These are phyloP conservation scores for Myanophis thanlyinensis DNA, from an alignment of 2,113 vertebrate genomes.

Conservation along the genomic window DNA sequence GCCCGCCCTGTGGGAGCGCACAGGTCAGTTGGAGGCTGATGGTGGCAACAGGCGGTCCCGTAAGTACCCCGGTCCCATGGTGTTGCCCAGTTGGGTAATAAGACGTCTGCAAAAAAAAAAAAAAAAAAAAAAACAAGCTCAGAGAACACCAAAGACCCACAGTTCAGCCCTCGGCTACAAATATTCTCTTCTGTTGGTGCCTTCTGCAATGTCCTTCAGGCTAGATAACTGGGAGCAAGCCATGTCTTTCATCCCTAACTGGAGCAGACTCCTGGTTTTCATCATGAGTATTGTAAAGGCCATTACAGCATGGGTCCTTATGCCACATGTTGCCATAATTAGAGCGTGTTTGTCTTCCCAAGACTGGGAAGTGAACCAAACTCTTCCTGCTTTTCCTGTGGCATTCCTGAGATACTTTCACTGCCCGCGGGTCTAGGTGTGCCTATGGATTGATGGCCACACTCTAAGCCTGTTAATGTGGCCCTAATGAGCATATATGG, in stretches of 20 bases:
- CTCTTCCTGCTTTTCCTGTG: background rate
- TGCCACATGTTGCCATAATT: background rate
- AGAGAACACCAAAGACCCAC: background rate
- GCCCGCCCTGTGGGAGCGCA: no score
- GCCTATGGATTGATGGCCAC: background rate
- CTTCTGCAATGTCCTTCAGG: background rate
- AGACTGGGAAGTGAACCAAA: background rate
- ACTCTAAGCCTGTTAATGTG: background rate
- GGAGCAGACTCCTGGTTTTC: background rate
- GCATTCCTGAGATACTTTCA: background rate
- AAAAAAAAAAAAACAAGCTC: background rate
- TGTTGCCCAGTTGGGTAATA: background rate
- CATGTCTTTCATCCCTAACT: background rate
- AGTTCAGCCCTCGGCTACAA: background rate
- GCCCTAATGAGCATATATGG: no score
- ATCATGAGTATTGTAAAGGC: background rate
- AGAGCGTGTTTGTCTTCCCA: background rate
- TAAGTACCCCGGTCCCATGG: no score
- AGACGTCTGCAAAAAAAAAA: background rate
- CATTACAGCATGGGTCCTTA: background rate
- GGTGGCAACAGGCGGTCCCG: no score
- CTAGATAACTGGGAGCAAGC: background rate
- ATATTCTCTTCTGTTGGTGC: background rate
- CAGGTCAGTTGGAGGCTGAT: no score
- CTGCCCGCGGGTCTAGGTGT: background rate